Base-by-base conservation (phyloP, 2,888 invertebrate genomes). In the Andrena trimmerana region DNA sequence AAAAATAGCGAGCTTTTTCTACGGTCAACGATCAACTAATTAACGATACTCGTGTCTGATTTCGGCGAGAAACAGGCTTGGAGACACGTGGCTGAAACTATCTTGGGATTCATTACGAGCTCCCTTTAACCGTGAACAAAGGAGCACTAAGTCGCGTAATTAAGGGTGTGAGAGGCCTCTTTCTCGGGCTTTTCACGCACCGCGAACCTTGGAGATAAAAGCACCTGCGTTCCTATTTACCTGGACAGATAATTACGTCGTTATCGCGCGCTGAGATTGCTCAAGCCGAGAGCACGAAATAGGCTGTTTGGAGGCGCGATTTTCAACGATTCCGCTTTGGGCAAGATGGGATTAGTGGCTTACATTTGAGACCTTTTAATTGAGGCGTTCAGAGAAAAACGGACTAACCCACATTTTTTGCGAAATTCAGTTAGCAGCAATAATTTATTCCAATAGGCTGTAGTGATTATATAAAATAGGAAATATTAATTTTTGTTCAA, bases 191-290 rank as follows among this genome's bases (percentile, higher is more conserved):
- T 52, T 62, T 78, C 52, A 81, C 54, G 60, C 60, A 13, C 42
- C 65, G 76, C 71, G 68, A 81, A 78, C 71, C 77, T 80, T 73
- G 71, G 50, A 68, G 84, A 85, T 85, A 85, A 85, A 85, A 27
- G 16, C 62, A 52, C 48, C 60, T 54, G 67, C 50, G 65, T 52
- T 75, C 20, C 33, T 85, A 71, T 88, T 82, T 87, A 80, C 74
- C 52, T 54, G 74, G 8, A 50, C 48, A 72, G 88, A 88, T 88
- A 87, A 88, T 86, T 86, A 77, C 69, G 16, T 57, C 71, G 77
- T 86, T 84, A 86, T 87, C 84, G 63, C 54, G 74, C 33, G 16
- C 50, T 8, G 60, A 48, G 76, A 76, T 84, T 84, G 79, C 70
- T 36, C 27, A 52, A 84, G 69, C 33, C 36, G 10, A 13, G 66